Evolutionary conservation across 2,888 invertebrate species (phyloP).

Genomic region (Caenorhabditis angaria): DNA sequence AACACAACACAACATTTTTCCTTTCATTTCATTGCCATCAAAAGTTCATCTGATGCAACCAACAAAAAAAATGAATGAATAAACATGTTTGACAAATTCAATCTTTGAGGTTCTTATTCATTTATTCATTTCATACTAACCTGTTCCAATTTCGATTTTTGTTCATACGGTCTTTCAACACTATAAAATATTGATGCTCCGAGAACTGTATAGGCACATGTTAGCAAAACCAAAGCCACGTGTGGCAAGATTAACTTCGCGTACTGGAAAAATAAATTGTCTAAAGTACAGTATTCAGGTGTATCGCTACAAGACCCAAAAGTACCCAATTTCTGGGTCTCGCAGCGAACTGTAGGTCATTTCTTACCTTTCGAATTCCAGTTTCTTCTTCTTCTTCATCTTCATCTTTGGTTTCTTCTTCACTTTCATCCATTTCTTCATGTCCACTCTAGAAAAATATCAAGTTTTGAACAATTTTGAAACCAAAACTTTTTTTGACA

Average conservation of each 20-base stretch:
- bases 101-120: neutral
- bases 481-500: too few relatives aligned
- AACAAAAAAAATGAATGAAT: neutral
- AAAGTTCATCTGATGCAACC: neutral
- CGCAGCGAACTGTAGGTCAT: too few relatives aligned
- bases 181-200: constrained; percentile 71
- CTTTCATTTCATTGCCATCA: neutral
- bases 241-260: constrained; percentile 72
- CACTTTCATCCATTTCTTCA: constrained; percentile 54
- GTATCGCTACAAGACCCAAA: too few relatives aligned
- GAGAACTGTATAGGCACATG: constrained; percentile 68
- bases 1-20: too few relatives aligned
- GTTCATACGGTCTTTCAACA: constrained; percentile 70
- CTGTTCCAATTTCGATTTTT: constrained; percentile 58
- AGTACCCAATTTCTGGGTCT: too few relatives aligned
- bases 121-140: constrained; percentile 13
- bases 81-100: neutral
- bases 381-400: constrained; percentile 59
- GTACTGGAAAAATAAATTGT: constrained; percentile 61
- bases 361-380: constrained; percentile 64
- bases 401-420: constrained; percentile 55
- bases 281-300: neutral
- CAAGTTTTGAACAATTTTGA: too few relatives aligned
- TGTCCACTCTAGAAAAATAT: constrained; percentile 48
- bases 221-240: constrained; percentile 71